phyloP scores from a whole-genome alignment of 2,113 vertebrate species.

The Cynocephalus volans region DNA sequence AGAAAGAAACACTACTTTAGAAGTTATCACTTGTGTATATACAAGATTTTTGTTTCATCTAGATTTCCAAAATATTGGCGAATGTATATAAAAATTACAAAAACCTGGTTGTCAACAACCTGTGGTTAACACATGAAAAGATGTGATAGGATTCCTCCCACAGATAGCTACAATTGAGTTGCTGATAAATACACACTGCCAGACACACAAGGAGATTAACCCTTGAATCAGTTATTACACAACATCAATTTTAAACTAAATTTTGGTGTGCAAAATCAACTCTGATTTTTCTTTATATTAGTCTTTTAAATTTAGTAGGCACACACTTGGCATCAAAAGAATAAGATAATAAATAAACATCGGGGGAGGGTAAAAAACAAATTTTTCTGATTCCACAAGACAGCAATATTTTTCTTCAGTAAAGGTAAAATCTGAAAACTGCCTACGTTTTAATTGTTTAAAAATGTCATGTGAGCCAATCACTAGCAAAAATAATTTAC shows the following conservation, averaged over 20 bases:
- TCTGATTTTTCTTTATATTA: conserved; percentile 64
- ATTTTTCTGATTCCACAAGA: conserved; percentile 62
- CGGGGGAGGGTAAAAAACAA: conserved; percentile 65
- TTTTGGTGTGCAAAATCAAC: conserved; percentile 78
- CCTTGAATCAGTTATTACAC: background rate
- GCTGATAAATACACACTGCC: background rate
- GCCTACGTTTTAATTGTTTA: conserved; percentile 82
- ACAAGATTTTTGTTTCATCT: background rate
- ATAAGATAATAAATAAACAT: conserved; percentile 52
- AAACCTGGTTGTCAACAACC: background rate
- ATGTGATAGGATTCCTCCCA: background rate
- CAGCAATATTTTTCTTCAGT: conserved; percentile 72
- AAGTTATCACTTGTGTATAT: background rate
- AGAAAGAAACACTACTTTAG: conserved; percentile 50
- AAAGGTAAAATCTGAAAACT: conserved; percentile 82
- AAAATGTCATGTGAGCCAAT: conserved; percentile 81
- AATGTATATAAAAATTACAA: background rate
- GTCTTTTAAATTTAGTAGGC: conserved; percentile 54
- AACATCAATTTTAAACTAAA: conserved; percentile 64
- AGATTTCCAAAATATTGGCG: background rate
- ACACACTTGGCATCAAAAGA: conserved; percentile 26
- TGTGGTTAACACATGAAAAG: background rate
- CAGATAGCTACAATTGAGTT: background rate
- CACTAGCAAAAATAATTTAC: conserved; percentile 83
- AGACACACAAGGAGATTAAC: background rate